Percentiles rank a stretch among this genome's conserved stretches.
phyloP scores from a whole-genome alignment of 2,888 invertebrate species.

The Apamea sordens region DNA sequence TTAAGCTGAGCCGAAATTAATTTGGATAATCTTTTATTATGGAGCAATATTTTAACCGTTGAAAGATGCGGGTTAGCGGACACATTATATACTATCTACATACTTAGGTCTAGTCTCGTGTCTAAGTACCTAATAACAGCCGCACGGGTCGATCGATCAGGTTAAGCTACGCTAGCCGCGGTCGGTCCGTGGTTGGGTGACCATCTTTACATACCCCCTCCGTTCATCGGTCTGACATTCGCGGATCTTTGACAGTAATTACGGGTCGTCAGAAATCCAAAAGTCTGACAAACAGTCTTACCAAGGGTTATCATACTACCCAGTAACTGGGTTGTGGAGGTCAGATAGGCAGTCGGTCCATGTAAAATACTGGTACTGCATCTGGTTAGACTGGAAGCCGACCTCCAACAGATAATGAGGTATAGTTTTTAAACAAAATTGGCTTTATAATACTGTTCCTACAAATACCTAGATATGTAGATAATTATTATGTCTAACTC shows the following conservation, averaged over 20 bases:
- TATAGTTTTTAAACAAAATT: not conserved
- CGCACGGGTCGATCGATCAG: not conserved
- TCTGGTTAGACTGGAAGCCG: not conserved
- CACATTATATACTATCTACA: not conserved
- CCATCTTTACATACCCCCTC: not conserved
- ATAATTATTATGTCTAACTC: not conserved
- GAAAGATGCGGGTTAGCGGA: not conserved
- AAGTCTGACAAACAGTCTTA: not conserved
- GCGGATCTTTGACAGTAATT: not conserved
- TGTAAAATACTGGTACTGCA: not conserved
- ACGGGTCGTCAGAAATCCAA: not conserved
- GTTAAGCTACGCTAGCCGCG: too few relatives aligned
- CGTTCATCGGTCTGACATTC: not conserved
- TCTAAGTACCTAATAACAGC: too few relatives aligned
- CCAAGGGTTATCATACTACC: not conserved
- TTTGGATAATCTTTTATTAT: slow-evolving; percentile 35
- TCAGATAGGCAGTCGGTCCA: not conserved
- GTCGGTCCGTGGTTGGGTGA: not conserved
- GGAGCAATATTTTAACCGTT: not conserved
- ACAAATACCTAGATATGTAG: not conserved
- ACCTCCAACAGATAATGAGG: not conserved
- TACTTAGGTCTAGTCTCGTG: not conserved
- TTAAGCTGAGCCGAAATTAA: slow-evolving; percentile 35
- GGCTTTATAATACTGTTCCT: not conserved
- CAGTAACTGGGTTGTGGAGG: not conserved